Conservation (phyloP, 2,113 vertebrate species). For the Philantomba maxwellii region DNA sequence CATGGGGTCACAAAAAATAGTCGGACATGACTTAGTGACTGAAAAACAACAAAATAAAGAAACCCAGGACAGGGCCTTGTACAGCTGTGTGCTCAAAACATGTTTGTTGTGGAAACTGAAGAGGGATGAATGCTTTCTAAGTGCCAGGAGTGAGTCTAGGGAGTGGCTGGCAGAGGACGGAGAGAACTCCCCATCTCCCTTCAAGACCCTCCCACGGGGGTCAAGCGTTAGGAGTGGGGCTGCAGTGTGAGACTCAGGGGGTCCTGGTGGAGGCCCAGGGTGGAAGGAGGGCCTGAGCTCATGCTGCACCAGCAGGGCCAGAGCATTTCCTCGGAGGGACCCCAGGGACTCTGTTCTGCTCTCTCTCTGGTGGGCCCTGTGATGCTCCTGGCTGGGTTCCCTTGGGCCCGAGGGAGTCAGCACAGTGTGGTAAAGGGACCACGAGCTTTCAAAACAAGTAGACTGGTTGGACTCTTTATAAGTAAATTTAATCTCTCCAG, state of each 20-base stretch:
- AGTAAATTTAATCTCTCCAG: background rate
- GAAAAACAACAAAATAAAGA: background rate
- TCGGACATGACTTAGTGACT: background rate
- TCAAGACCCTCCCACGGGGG: rapidly evolving
- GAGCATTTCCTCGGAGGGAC: too few species aligned
- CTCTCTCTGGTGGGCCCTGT: background rate
- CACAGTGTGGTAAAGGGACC: background rate
- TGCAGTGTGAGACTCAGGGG: background rate
- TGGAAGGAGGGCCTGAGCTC: background rate
- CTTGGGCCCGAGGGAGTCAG: background rate
- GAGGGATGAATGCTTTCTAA: background rate
- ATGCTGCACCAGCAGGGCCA: rapidly evolving
- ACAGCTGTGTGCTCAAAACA: background rate
- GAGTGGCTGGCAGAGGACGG: too few species aligned
- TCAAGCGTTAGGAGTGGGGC: background rate
- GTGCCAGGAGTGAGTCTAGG: background rate
- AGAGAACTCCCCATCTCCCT: background rate
- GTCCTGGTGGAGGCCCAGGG: background rate
- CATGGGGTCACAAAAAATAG: background rate
- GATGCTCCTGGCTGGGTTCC: background rate
- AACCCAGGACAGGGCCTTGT: background rate
- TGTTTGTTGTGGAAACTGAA: background rate
- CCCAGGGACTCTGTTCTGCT: background rate
- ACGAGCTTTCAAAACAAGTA: background rate
- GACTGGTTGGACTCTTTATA: background rate